phyloP scores from a whole-genome alignment of 2,888 invertebrate species.

The Mythimna lalbum region DNA sequence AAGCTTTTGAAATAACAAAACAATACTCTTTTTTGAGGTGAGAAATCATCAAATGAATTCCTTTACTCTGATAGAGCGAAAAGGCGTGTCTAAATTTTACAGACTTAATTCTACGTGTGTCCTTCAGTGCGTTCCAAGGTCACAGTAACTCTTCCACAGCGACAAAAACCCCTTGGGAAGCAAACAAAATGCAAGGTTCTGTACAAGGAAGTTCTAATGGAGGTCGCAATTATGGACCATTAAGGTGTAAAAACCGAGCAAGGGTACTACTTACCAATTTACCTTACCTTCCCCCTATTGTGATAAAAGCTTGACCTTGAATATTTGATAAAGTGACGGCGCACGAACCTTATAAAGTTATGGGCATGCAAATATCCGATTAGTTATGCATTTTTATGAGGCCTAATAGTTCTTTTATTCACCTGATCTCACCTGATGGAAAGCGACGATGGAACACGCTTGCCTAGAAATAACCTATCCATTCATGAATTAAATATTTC shows the following conservation, averaged over 20 bases:
- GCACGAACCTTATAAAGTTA: not conserved
- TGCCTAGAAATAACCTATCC: no score
- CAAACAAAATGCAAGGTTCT: not conserved
- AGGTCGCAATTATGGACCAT: slow-evolving; percentile 33
- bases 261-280: slow-evolving; percentile 18
- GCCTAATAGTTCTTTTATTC: no score
- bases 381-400: not conserved
- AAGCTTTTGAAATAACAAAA: no score
- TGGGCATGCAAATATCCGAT: slow-evolving; percentile 34
- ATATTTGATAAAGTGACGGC: slow-evolving; percentile 1
- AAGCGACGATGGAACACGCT: no score
- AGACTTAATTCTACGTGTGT: no score
- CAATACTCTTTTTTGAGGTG: no score
- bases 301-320: slow-evolving; percentile 24
- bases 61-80: not conserved
- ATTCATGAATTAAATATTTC: no score
- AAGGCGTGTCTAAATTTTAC: no score
- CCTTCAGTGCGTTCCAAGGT: no score
- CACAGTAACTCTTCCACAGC: no score
- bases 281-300: not conserved
- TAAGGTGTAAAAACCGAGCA: slow-evolving; percentile 1
- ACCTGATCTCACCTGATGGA: no score
- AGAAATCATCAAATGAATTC: no score
- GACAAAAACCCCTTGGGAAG: not conserved
- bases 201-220: slow-evolving; percentile 24